Evolutionary conservation across 2,888 invertebrate genomes (phyloP).

Genomic region (Halictus quadricinctus): DNA sequence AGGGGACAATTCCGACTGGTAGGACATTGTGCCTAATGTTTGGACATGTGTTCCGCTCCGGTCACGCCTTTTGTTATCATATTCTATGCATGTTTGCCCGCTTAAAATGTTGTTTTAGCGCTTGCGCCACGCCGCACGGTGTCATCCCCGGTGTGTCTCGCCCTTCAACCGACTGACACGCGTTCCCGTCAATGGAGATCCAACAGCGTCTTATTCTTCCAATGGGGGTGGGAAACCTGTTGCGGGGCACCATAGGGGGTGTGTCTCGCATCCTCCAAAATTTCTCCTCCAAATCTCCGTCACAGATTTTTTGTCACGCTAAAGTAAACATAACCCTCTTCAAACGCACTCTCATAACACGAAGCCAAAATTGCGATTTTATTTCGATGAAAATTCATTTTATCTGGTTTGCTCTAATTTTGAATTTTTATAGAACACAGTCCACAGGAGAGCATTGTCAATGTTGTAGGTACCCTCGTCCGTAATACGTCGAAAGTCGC

Average conservation of each 20-base stretch:
- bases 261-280: neutral
- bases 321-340: too few relatives aligned
- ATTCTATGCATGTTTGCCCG: conserved; percentile 80
- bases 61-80: conserved; percentile 82
- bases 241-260: neutral
- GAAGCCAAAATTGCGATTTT: too few relatives aligned
- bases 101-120: conserved; percentile 80
- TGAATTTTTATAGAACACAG: too few relatives aligned
- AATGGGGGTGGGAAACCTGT: conserved; percentile 1
- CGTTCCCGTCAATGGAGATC: conserved; percentile 41
- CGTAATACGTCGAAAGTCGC: too few relatives aligned
- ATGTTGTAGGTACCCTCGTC: too few relatives aligned
- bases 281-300: neutral
- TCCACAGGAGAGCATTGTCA: too few relatives aligned
- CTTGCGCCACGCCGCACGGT: conserved; percentile 57
- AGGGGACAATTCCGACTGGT: conserved; percentile 73
- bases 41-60: conserved; percentile 82
- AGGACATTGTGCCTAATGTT: conserved; percentile 81
- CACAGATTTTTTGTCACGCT: neutral
- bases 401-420: too few relatives aligned
- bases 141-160: conserved; percentile 38
- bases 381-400: too few relatives aligned
- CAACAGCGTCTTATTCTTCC: conserved; percentile 40
- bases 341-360: too few relatives aligned
- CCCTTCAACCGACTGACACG: conserved; percentile 58